Evolutionary conservation across 2,797 vertebrate species (phyloP).

Genomic region (Linurgus olivaceus): DNA sequence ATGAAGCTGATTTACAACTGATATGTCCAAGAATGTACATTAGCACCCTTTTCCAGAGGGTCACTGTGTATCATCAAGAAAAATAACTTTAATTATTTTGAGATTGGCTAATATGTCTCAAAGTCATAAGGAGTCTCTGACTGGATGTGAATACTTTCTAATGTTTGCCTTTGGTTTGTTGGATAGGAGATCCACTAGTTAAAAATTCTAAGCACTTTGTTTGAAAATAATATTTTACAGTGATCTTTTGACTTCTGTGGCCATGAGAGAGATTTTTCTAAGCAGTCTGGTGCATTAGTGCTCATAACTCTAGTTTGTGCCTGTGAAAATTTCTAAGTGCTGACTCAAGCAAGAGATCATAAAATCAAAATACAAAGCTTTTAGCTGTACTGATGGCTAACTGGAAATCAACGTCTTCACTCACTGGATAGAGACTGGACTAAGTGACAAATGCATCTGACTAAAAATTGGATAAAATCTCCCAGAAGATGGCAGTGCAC

Average conservation of each 20-base stretch:
- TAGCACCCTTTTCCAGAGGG: background rate
- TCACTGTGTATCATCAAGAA: background rate
- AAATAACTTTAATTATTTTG: background rate
- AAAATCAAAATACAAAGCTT: background rate
- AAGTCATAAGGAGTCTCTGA: background rate
- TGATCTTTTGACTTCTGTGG: background rate
- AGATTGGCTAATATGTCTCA: background rate
- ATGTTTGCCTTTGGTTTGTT: background rate
- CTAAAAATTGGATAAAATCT: background rate
- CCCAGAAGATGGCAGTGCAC: conserved; percentile 54
- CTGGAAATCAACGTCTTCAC: background rate
- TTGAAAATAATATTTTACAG: background rate
- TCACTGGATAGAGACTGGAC: background rate
- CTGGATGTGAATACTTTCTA: background rate
- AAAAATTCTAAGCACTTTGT: background rate
- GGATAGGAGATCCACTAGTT: background rate
- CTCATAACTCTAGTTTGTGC: background rate
- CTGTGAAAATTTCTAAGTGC: background rate
- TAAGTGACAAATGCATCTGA: background rate
- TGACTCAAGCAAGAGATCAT: background rate
- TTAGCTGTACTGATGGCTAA: background rate
- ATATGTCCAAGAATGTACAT: background rate
- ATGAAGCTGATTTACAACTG: background rate
- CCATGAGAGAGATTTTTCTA: background rate
- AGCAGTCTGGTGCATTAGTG: background rate